phyloP scores from a whole-genome alignment of 2,113 vertebrate species.

The Strigops habroptila region DNA sequence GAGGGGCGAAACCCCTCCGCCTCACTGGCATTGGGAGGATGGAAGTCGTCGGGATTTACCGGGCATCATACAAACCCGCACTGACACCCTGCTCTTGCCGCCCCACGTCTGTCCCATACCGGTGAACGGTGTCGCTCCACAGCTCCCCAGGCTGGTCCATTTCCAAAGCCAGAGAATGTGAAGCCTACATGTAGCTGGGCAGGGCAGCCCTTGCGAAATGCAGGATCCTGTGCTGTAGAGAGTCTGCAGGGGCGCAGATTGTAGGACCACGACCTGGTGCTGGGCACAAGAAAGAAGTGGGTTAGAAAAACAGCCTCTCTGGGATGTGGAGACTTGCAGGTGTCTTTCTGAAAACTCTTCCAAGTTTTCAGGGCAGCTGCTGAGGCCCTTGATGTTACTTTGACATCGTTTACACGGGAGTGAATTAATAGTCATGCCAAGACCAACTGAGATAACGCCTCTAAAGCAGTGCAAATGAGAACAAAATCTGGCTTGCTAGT shows the following conservation, averaged over 20 bases:
- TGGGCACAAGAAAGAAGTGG: fast-evolving
- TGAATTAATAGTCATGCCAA: background rate
- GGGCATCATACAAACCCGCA: fast-evolving
- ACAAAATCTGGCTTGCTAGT: background rate
- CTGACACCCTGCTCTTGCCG: background rate
- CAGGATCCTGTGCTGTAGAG: background rate
- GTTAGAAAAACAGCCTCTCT: background rate
- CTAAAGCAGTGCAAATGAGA: background rate
- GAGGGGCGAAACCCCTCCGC: fast-evolving
- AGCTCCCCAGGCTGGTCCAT: background rate
- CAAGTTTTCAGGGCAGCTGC: background rate
- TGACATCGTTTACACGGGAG: background rate
- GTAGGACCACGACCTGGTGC: fast-evolving
- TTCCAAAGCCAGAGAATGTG: fast-evolving
- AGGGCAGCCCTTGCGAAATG: background rate
- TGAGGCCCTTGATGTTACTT: background rate
- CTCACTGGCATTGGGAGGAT: fast-evolving
- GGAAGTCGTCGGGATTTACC: too few species aligned
- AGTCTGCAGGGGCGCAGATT: background rate
- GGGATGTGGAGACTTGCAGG: background rate
- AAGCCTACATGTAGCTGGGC: fast-evolving
- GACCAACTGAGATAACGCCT: background rate
- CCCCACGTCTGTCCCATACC: background rate
- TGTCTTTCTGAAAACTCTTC: background rate
- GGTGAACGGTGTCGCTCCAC: background rate